phyloP scores from a whole-genome alignment of 1,140 invertebrate genomes.

The Limonius californicus region DNA sequence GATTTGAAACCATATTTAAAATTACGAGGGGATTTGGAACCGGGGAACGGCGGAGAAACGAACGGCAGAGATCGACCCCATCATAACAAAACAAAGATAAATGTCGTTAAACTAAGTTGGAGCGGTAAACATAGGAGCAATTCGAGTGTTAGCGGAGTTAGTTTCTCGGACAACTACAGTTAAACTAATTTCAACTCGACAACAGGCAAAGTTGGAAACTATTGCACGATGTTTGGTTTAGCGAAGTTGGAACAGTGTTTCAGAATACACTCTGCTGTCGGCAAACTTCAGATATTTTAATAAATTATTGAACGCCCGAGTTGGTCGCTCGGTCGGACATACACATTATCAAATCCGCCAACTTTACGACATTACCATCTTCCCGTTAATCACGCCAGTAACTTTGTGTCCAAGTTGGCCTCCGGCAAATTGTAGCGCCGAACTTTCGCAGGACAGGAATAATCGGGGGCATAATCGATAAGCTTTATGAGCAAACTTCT shows the following conservation, averaged over 20 bases:
- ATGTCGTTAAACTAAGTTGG: constrained; percentile 26
- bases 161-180: constrained; percentile 34
- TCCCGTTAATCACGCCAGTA: not conserved
- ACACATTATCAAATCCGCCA: constrained; percentile 10
- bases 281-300: constrained; percentile 31
- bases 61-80: not conserved
- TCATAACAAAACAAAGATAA: constrained; percentile 26
- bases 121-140: constrained; percentile 28
- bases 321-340: constrained; percentile 6
- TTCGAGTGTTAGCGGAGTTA: constrained; percentile 25
- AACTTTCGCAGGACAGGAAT: constrained; percentile 7
- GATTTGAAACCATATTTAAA: no score
- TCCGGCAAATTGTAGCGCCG: not conserved
- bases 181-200: constrained; percentile 37
- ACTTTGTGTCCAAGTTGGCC: not conserved
- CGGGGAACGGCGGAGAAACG: not conserved
- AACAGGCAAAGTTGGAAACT: constrained; percentile 31
- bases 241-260: constrained; percentile 35
- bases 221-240: constrained; percentile 38
- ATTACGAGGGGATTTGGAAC: not conserved
- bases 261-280: constrained; percentile 26
- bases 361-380: constrained; percentile 14
- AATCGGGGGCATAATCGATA: constrained; percentile 7
- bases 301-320: constrained; percentile 27
- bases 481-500: constrained; percentile 11